These are phyloP conservation scores for Periparus ater DNA, from an alignment of 2,797 vertebrate genomes.

Conservation along the genomic window DNA sequence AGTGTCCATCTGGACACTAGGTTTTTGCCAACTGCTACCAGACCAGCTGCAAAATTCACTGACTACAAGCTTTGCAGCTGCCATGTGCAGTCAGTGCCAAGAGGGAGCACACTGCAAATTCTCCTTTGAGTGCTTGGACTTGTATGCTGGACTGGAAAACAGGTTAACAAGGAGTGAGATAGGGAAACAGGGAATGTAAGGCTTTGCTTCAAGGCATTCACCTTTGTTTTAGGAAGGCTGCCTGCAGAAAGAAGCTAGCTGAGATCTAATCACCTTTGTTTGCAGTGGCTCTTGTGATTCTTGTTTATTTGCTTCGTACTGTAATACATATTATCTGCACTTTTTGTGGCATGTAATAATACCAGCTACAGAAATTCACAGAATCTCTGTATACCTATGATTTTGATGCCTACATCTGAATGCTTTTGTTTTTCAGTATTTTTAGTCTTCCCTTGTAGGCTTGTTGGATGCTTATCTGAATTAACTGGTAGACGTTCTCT, in stretches of 20 bases:
- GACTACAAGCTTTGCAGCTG: slow-evolving; percentile 72
- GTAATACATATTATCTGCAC: not conserved
- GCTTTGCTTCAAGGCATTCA: not conserved
- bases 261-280: slow-evolving; percentile 36
- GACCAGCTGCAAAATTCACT: slow-evolving; percentile 75
- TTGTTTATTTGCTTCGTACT: not conserved
- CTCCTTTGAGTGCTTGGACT: slow-evolving; percentile 48
- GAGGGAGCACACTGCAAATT: slow-evolving; percentile 48
- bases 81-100: slow-evolving; percentile 52
- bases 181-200: not conserved
- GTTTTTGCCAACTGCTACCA: slow-evolving; percentile 72
- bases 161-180: slow-evolving; percentile 9
- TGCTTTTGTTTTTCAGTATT: not conserved
- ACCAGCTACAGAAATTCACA: not conserved
- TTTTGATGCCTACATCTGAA: not conserved
- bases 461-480: not conserved
- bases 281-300: slow-evolving; percentile 3
- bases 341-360: not conserved
- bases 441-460: not conserved
- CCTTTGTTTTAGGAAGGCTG: slow-evolving; percentile 9
- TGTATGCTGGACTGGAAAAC: not conserved
- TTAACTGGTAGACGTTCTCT: not conserved
- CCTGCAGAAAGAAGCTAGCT: slow-evolving; percentile 26
- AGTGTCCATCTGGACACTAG: slow-evolving; percentile 74
- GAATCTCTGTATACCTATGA: not conserved